Evolutionary conservation across 2,888 invertebrate species (phyloP).

Genomic region (Pemphredon lugubris): DNA sequence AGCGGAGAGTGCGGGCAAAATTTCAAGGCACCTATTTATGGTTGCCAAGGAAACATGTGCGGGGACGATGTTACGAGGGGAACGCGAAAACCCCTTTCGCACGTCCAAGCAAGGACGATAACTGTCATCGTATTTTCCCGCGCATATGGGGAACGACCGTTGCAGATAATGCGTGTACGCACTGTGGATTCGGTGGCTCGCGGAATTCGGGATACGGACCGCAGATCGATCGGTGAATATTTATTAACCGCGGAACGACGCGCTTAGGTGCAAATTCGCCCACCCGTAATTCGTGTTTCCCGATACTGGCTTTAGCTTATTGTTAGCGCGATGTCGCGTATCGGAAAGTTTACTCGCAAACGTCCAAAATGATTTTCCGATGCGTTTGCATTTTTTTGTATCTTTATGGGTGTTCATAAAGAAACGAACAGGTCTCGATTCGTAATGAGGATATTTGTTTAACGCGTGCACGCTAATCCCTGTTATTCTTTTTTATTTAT

Average conservation of each 20-base stretch:
- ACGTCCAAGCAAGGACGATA: constrained; percentile 49
- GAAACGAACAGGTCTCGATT: no score
- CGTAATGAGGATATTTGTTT: no score
- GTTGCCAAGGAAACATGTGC: constrained; percentile 62
- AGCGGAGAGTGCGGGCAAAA: constrained; percentile 23
- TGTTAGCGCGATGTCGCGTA: no score
- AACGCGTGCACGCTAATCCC: no score
- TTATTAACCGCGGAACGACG: neutral
- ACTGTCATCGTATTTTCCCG: constrained; percentile 48
- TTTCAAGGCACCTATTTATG: constrained; percentile 57
- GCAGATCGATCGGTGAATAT: constrained; percentile 1
- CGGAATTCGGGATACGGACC: constrained; percentile 15
- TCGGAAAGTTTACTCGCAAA: no score
- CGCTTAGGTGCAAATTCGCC: no score
- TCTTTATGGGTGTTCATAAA: no score
- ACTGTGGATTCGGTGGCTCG: neutral
- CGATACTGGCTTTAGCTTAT: no score
- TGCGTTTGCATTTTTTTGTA: no score
- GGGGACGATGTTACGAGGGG: constrained; percentile 47
- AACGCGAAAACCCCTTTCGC: constrained; percentile 52
- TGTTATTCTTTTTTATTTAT: no score
- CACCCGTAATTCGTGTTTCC: no score
- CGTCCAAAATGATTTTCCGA: no score
- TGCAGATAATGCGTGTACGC: constrained; percentile 17
- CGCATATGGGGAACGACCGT: constrained; percentile 21